Evolutionary conservation across 1,140 invertebrate genomes (phyloP), one percentile per base, ranked within the genome.

Genomic region (Whitmania pigra): DNA sequence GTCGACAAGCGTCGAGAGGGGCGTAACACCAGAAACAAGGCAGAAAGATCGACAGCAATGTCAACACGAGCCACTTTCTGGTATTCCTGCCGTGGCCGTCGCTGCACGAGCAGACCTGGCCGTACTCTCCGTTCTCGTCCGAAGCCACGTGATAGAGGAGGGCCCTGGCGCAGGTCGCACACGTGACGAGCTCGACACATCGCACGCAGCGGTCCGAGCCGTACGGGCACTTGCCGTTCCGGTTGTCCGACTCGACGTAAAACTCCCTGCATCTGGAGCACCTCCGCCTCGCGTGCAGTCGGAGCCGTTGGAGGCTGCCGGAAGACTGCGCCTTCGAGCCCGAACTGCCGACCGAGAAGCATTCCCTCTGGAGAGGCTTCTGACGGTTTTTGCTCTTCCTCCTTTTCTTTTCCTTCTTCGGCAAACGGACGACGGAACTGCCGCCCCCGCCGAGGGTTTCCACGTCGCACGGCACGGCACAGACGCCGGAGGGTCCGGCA

Each of bases 21-120:
- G 89, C 87, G 84, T 95, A 95, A 82, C 91, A 91, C 87, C 92
- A 95, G 72, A 96, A 86, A 83, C 93, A 95, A 72, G 93, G 93
- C 77, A 95, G 88, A 76, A 95, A 83, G 71, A 95, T 81, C 54
- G 90, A 92, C 54, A 95, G 86, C 72, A 94, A 83, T 20, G 90
- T 88, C 76, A 95, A 82, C 73, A 90, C 90, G 73, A 92, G 80
- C 93, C 93, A 96, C 68, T 81, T 80, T 69, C 78, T 79, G 76
- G 79, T 80, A 74, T 80, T 80, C 43, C 74, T 74, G 18, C 15
- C 15, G 57, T 63, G 11, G 22, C 57, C 57, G 70, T 82, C 81
- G 40, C 71, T 74, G 27, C 74, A 85, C 78, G 76, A 76, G 73
- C 81, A 82, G 13, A 78, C 78, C 71, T 83, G 82, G 49, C 84